Conservation (phyloP, 2,113 vertebrate genomes). For the Oncorhynchus tshawytscha region DNA sequence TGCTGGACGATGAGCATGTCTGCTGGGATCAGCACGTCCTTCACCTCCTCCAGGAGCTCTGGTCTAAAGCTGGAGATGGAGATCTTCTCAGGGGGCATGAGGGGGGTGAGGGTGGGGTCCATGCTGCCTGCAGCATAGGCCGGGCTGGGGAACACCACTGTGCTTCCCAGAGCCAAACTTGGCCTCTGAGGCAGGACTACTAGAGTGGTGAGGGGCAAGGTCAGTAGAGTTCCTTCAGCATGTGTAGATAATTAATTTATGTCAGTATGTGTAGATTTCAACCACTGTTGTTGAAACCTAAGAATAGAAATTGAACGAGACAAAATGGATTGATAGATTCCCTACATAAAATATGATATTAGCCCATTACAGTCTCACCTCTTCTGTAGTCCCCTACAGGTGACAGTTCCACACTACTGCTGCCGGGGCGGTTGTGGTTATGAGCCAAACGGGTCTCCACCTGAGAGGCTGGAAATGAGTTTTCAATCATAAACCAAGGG, state of each 20-base stretch:
- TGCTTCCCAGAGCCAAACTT: slow-evolving; percentile 3
- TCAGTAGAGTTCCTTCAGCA: too few relatives aligned
- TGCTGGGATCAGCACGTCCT: slow-evolving; percentile 90
- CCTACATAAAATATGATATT: not conserved
- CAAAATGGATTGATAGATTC: not conserved
- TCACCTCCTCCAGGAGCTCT: slow-evolving; percentile 88
- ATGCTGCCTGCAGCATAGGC: slow-evolving; percentile 52
- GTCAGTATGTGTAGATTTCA: not conserved
- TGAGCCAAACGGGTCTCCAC: slow-evolving; percentile 63
- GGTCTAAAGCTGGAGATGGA: slow-evolving; percentile 79
- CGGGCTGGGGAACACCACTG: slow-evolving; percentile 43
- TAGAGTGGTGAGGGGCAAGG: too few relatives aligned
- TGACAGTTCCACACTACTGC: slow-evolving; percentile 60
- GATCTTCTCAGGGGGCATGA: slow-evolving; percentile 80
- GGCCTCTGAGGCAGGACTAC: slow-evolving; percentile 30
- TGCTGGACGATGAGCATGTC: slow-evolving; percentile 80
- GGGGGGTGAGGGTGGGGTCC: slow-evolving; percentile 72
- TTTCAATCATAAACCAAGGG: slow-evolving; percentile 50
- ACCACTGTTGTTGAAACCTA: not conserved
- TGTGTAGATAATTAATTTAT: not conserved
- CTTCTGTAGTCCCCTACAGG: slow-evolving; percentile 74
- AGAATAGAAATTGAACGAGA: not conserved
- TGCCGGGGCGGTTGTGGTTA: slow-evolving; percentile 46
- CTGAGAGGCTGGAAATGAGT: slow-evolving; percentile 63
- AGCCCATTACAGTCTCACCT: slow-evolving; percentile 51